Evolutionary conservation across 2,888 invertebrate species (phyloP), one percentile per base, ranked within the genome.

Genomic region (Sinotaia quadrata): DNA sequence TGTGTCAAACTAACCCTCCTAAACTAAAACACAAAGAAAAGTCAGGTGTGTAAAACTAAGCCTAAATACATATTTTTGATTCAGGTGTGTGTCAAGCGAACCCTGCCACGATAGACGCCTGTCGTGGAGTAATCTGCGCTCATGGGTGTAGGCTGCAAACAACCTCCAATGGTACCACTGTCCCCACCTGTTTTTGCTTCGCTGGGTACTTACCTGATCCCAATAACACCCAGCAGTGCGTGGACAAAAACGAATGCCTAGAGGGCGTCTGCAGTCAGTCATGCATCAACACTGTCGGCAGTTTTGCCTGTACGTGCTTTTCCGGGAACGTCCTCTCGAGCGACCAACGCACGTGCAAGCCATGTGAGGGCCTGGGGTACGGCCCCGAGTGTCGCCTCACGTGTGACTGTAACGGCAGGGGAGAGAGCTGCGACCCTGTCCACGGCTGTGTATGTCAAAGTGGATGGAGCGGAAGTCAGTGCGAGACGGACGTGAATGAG

Each of bases 391-490:
- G 77, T 56, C n/a, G 15, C 3, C 24, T 41, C 2, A 66, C 37
- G 0, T 77, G 77, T 62, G 51, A 57, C 15, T 75, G 72, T 56
- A 68, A 61, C 29, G 62, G 57, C 7, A 61, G 54, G 21, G 66
- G 41, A 4, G 29, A 44, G 8, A 10, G 21, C 3, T 75, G 75
- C 63, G 58, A 77, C 52, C 54, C 47, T 1, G 69, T 71, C 18
- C 65, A 70, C 18, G 36, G 65, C 10, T 86, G 85, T 68, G 66
- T 76, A 27, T 86, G 85, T 74, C 71, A 73, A 0, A 33, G 75
- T 1, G 77, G 77, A 18, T 86, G 84, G 81, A 69, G 58, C 1
- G 85, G 86, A 0, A 59, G 69, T 4, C 75, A 72, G 29, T 86
- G 86, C 68, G 75, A 77, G 18, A 49, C 68, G 0, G 81, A 78